Base-by-base conservation (phyloP, 1,140 invertebrate species). In the Andrena cerasifolii region DNA sequence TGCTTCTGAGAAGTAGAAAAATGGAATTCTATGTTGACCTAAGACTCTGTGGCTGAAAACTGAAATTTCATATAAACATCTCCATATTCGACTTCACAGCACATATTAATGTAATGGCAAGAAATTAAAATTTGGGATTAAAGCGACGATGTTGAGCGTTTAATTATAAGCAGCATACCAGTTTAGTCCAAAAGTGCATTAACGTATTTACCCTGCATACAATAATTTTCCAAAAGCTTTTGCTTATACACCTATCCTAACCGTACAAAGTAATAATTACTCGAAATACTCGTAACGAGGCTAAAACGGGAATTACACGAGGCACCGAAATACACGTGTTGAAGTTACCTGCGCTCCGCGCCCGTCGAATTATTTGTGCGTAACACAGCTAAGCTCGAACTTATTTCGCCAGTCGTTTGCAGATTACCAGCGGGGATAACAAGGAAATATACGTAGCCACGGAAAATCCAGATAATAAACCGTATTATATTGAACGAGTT, bases 401-500 rank as follows among this genome's bases (percentile, higher is more conserved):
- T 49, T 68, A 59, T 76, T 54, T 49, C 45, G 33, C 12, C 3
- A 31, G 36, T 36, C 24, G 14, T 40, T 40, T 54, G 26, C 10
- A 47, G 53, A 68, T 68, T 58, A 26, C 18, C 0, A 1, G 1
- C 1, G 1, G 8, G 3, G 65, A 59, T 58, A 76, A 2, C 7
- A 18, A 3, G 5, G 47, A 33, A 28, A 40, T 21, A 1, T 14
- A 53, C 26, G 36, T 5, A 2, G 0, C 24, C 24, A 16, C 36
- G 40, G 31, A 47, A 59, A 56, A 16, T 49, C 5, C 28, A 7
- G 51, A 49, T 47, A 47, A 36, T 76, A 76, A 76, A 76, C 43
- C 18, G 62, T 75, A 58, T 21, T 68, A 68, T 45, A 26, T 7
- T 56, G 36, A 51, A 47, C 31, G 24, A 21, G 65, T 36, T 36